phyloP scores from a whole-genome alignment of 2,113 vertebrate species.

The Cyanoramphus novaezelandiae region DNA sequence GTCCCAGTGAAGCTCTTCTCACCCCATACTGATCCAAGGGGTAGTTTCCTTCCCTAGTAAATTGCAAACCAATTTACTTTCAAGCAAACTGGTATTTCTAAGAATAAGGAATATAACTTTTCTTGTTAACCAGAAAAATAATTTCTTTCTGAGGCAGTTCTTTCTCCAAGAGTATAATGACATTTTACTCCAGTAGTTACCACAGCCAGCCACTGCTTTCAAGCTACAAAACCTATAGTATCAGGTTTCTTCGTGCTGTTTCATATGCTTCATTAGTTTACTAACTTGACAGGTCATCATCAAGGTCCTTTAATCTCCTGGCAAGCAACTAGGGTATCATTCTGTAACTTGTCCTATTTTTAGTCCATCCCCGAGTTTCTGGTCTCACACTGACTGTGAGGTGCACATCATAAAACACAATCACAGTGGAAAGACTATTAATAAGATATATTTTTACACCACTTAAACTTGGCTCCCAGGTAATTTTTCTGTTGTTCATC shows the following conservation, averaged over 20 bases:
- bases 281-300: background rate
- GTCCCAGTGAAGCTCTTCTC: background rate
- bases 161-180: background rate
- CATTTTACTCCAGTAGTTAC: background rate
- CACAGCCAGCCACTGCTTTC: background rate
- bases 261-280: background rate
- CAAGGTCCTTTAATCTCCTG: background rate
- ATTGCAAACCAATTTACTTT: background rate
- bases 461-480: background rate
- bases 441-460: background rate
- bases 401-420: background rate
- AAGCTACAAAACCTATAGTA: background rate
- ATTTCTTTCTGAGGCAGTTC: background rate
- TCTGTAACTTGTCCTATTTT: background rate
- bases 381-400: background rate
- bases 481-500: background rate
- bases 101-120: background rate
- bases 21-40: background rate
- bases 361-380: background rate
- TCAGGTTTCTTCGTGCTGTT: background rate
- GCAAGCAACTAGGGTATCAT: background rate
- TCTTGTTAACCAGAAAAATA: background rate
- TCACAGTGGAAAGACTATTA: background rate
- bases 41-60: background rate
- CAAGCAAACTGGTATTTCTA: background rate